Evolutionary conservation across 1,140 invertebrate genomes (phyloP).

Genomic region (Trichonephila inaurata): DNA sequence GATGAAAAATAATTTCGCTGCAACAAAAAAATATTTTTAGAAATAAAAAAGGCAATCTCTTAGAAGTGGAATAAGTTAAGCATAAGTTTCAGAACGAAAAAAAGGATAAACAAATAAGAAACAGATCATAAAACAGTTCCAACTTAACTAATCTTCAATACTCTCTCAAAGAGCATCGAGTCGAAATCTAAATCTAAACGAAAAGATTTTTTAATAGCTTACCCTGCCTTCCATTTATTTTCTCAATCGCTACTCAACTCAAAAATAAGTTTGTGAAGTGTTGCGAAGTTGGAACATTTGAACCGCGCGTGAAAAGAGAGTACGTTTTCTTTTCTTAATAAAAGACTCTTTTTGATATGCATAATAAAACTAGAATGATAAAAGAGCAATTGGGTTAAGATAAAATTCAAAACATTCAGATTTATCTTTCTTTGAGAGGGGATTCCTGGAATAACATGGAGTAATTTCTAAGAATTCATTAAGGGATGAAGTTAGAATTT

Average conservation of each 20-base stretch:
- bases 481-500: too few species aligned
- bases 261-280: not conserved
- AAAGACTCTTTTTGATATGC: not conserved
- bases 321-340: not conserved
- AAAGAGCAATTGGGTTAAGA: constrained; percentile 2
- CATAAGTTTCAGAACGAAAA: not conserved
- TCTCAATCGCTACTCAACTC: not conserved
- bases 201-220: not conserved
- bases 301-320: constrained; percentile 8
- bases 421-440: not conserved
- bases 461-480: too few species aligned
- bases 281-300: not conserved
- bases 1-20: not conserved
- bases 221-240: not conserved
- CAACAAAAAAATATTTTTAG: not conserved
- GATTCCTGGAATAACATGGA: too few species aligned
- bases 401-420: not conserved
- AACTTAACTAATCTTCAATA: constrained; percentile 5
- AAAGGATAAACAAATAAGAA: not conserved
- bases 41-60: not conserved
- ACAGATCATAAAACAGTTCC: not conserved
- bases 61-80: not conserved
- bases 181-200: not conserved
- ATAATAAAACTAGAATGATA: not conserved
- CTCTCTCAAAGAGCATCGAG: not conserved